Base-by-base conservation (phyloP, 1,140 invertebrate species). In the Drosophila asahinai region DNA sequence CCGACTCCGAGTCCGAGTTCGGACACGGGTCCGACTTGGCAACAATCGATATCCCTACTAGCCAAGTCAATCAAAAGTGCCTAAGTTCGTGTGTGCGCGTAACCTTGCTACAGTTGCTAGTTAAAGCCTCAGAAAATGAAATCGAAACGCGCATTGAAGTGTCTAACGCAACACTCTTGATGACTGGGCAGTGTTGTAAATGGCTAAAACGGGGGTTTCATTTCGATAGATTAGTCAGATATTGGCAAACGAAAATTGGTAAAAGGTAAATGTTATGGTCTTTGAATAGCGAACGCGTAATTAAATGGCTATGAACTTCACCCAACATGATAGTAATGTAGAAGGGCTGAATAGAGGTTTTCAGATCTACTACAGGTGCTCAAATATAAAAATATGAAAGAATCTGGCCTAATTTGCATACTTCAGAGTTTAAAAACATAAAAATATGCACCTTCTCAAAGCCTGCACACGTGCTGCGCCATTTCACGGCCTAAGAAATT, bases 11-110 rank as follows among this genome's bases (percentile, higher is more conserved):
- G 33, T 22, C 33, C 19, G 17, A 22, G 33, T 38, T 14, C 33
- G 22, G 3, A 25, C 22, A 25, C 22, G 22, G 22, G 22, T 25
- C 22, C 22, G 19, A 40, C 19, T 36, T 17, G 60, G 25, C 25
- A 45, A 55, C n/a, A 30, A 19, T 70, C 65, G 22, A 60, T 48
- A 52, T 73, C 65, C 65, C 70, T 58, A 33, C 47, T 36, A 57
- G 38, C 30, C 30, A 19, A 73, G 54, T 22, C 67, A 72, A 72
- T 73, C 45, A 72, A 72, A 73, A 58, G 17, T 36, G 66, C 19
- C 22, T 7, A n/a, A 38, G 15, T 43, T 40, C 22, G 22, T 55
- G 27, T 48, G 51, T 8, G 27, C 14, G 27, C 9, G 7, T 40
- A 57, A 54, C 49, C 65, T 57, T 68, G 49, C 48, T 40, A 22